A percentile compares a stretch with the other conserved stretches of the same genome.
These are phyloP conservation scores for Leptinotarsa defecta DNA, from an alignment of 1,140 invertebrate genomes.

Conservation along the genomic window DNA sequence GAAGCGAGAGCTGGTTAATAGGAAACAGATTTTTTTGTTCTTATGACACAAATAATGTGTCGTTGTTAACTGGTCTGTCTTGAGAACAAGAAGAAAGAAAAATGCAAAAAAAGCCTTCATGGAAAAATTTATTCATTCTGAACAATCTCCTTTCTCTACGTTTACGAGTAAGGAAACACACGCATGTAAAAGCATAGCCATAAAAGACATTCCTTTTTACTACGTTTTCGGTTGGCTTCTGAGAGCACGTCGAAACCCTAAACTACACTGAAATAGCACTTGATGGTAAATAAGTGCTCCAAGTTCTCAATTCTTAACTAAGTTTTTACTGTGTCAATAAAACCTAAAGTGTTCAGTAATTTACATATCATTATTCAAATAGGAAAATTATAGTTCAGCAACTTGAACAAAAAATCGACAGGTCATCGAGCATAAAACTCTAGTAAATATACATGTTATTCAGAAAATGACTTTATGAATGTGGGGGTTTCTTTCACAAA, in stretches of 20 bases:
- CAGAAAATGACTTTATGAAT: no score
- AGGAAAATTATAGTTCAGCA: background rate
- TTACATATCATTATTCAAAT: conserved; percentile 9
- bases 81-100: background rate
- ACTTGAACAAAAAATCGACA: no score
- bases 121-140: conserved; percentile 2
- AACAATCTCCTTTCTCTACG: background rate
- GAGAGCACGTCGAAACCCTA: conserved; percentile 10
- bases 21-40: no score
- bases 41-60: no score
- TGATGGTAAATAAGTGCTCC: background rate
- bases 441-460: no score
- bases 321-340: conserved; percentile 9
- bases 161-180: background rate
- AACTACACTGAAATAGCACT: background rate
- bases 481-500: no score
- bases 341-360: conserved; percentile 4
- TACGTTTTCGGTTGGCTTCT: conserved; percentile 1
- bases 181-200: conserved; percentile 5
- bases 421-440: no score
- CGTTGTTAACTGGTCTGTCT: no score
- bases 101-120: background rate
- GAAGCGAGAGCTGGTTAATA: no score
- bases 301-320: conserved; percentile 2
- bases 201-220: conserved; percentile 15